These are phyloP conservation scores for Pygoscelis antarcticus DNA, from an alignment of 2,113 vertebrate species.

Conservation along the genomic window DNA sequence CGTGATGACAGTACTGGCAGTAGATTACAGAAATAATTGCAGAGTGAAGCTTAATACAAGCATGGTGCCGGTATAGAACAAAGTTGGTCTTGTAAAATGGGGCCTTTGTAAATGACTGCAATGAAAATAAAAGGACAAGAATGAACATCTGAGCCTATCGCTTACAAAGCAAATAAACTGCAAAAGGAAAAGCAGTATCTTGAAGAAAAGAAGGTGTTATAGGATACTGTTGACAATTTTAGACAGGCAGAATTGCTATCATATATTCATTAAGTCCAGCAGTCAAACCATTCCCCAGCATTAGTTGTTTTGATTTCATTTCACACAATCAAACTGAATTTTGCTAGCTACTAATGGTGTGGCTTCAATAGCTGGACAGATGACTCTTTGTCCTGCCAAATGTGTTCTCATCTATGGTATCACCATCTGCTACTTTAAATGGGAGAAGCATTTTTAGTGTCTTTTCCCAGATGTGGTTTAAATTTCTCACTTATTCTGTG, in stretches of 20 bases:
- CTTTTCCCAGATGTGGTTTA: slow-evolving; percentile 6
- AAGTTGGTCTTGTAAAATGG: neutral
- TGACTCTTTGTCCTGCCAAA: neutral
- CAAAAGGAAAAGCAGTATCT: neutral
- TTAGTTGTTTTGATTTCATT: neutral
- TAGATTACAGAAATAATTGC: neutral
- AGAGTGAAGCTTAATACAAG: neutral
- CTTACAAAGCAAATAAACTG: neutral
- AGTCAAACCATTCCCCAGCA: neutral
- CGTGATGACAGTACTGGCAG: neutral
- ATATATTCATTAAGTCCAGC: neutral
- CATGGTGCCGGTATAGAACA: neutral
- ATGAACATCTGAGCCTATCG: neutral
- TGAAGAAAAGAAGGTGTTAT: neutral
- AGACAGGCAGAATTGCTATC: neutral
- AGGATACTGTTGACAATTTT: neutral
- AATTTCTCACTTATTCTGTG: neutral
- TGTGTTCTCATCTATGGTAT: neutral
- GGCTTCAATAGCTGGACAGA: neutral
- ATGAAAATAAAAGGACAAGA: neutral
- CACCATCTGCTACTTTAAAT: slow-evolving; percentile 33
- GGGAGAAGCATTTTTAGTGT: neutral
- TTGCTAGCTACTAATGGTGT: neutral
- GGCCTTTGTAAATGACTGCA: neutral
- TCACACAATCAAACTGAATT: neutral